Percentiles rank a stretch among this genome's conserved stretches.
phyloP scores from a whole-genome alignment of 2,113 vertebrate species.

The Ploceus nigricollis region DNA sequence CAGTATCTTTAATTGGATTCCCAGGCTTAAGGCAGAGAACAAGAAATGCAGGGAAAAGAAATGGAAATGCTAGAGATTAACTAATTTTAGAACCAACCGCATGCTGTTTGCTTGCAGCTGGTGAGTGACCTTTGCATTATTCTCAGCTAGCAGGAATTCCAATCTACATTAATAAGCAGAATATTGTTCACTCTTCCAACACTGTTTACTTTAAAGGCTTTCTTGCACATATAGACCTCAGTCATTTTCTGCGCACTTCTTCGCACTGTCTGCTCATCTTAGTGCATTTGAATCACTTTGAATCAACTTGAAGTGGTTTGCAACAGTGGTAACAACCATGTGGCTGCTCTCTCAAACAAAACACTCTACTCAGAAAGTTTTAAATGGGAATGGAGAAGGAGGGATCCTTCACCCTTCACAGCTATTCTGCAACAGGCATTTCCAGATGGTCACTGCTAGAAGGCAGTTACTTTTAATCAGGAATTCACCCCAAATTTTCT shows the following conservation, averaged over 20 bases:
- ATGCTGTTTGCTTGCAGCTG: conserved; percentile 3
- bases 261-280: neutral
- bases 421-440: neutral
- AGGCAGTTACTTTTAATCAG: neutral
- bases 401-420: neutral
- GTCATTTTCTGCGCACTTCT: neutral
- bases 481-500: neutral
- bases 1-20: neutral
- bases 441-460: neutral
- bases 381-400: neutral
- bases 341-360: neutral
- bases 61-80: neutral
- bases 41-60: neutral
- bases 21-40: neutral
- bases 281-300: neutral
- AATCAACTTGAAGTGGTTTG: neutral
- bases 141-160: neutral
- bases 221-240: neutral
- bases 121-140: conserved; percentile 23
- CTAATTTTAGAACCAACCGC: conserved; percentile 33
- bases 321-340: neutral
- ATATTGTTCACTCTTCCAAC: neutral
- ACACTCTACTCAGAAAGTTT: neutral
- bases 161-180: conserved; percentile 12
- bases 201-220: neutral